Conservation (phyloP, 1,140 invertebrate genomes). For the Portunus trituberculatus region DNA sequence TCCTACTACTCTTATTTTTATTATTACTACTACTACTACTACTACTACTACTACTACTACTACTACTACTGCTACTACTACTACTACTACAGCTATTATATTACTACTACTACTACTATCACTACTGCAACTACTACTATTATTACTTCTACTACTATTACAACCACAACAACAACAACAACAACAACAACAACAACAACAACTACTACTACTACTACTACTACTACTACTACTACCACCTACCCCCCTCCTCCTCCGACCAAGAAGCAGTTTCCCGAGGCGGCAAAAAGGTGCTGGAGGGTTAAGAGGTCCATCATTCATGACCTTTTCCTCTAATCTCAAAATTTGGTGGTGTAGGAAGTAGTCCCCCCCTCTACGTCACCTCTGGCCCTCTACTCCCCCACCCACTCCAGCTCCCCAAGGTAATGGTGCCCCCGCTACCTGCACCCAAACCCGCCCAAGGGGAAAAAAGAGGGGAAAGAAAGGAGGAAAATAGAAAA, state of each 20-base stretch:
- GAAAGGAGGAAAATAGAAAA: too few relatives aligned
- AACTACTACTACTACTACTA: too few relatives aligned
- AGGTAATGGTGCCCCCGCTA: not conserved
- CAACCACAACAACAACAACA: too few relatives aligned
- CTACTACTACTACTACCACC: not conserved
- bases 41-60: not conserved
- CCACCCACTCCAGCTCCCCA: not conserved
- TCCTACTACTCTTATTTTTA: too few relatives aligned
- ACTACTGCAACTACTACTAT: too few relatives aligned
- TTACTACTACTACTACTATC: too few relatives aligned
- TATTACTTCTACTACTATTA: too few relatives aligned
- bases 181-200: not conserved
- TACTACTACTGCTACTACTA: too few relatives aligned
- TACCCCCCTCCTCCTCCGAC: not conserved
- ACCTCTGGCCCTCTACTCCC: not conserved
- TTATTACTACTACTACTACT: not conserved
- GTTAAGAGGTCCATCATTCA: constrained; percentile 62
- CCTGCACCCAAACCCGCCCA: too few relatives aligned
- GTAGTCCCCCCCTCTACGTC: not conserved
- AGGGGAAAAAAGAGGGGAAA: too few relatives aligned
- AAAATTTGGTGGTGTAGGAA: constrained; percentile 58
- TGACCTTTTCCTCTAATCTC: constrained; percentile 64
- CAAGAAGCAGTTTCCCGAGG: not conserved
- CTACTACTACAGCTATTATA: too few relatives aligned
- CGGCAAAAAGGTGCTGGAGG: constrained; percentile 33